Percentiles rank a stretch among this genome's conserved stretches.
Conservation (phyloP, 2,113 vertebrate species). For the Apodemus speciosus region DNA sequence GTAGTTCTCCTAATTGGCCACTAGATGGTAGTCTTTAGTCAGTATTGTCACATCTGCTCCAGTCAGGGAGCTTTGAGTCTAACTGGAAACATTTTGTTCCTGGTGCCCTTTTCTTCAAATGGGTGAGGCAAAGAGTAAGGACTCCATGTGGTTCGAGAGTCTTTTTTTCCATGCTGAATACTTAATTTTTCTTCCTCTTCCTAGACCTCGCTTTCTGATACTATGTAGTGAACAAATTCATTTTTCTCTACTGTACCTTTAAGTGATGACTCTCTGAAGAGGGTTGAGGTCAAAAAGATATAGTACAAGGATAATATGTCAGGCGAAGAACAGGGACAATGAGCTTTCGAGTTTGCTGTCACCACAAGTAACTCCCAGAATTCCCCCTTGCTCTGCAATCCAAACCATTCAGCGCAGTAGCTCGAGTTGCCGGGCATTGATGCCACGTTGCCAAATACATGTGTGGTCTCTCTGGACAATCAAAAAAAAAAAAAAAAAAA, state of each 20-base stretch:
- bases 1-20: fast-evolving
- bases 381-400: not conserved
- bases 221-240: not conserved
- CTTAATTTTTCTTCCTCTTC: not conserved
- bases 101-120: not conserved
- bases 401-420: not conserved
- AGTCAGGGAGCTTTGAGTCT: fast-evolving
- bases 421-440: not conserved
- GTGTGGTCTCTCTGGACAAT: too few species aligned
- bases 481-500: too few species aligned
- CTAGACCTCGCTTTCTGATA: not conserved
- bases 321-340: not conserved
- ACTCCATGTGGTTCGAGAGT: not conserved
- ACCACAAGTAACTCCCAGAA: not conserved
- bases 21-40: constrained; percentile 64
- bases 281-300: not conserved
- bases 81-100: not conserved
- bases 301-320: not conserved
- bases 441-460: not conserved
- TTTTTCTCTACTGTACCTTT: not conserved
- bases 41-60: not conserved
- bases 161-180: not conserved
- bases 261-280: not conserved
- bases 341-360: not conserved
- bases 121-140: not conserved